These are phyloP conservation scores for Xyrauchen texanus DNA, from an alignment of 2,113 vertebrate genomes.

Conservation along the genomic window DNA sequence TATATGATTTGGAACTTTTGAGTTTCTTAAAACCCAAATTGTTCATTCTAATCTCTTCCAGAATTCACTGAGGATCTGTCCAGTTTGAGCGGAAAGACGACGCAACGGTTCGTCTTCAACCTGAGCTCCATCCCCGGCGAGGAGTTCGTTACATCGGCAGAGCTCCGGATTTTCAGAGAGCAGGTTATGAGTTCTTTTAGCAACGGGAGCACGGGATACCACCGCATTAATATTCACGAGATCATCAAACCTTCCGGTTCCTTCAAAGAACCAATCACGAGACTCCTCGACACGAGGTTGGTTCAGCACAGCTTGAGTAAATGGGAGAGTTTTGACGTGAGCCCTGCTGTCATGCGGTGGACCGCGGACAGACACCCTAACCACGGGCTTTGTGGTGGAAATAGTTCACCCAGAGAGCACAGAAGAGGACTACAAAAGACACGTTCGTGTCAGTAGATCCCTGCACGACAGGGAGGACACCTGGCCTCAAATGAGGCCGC, in stretches of 20 bases:
- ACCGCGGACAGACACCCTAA: conserved; percentile 80
- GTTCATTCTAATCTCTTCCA: conserved; percentile 56
- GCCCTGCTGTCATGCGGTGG: conserved; percentile 83
- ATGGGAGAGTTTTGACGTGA: conserved; percentile 90
- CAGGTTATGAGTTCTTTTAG: conserved; percentile 70
- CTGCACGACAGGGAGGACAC: conserved; percentile 81
- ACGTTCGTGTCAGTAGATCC: conserved; percentile 86
- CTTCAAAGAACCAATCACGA: conserved; percentile 76
- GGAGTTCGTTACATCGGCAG: conserved; percentile 86
- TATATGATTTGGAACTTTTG: too few species aligned
- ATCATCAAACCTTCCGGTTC: conserved; percentile 79
- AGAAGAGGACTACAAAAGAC: conserved; percentile 76
- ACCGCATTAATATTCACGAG: conserved; percentile 91
- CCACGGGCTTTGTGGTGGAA: conserved; percentile 85
- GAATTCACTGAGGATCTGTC: conserved; percentile 83
- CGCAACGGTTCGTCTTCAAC: conserved; percentile 85
- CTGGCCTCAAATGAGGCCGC: conserved; percentile 82
- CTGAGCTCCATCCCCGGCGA: conserved; percentile 81
- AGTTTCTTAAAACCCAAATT: not conserved
- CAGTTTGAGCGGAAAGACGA: conserved; percentile 74
- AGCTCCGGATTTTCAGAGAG: conserved; percentile 85
- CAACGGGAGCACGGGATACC: conserved; percentile 74
- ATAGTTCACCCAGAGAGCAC: conserved; percentile 80
- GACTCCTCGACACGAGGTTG: conserved; percentile 87
- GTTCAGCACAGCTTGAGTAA: conserved; percentile 81